Base-by-base conservation (phyloP, 2,113 vertebrate species). In the Amphiprion ocellaris region DNA sequence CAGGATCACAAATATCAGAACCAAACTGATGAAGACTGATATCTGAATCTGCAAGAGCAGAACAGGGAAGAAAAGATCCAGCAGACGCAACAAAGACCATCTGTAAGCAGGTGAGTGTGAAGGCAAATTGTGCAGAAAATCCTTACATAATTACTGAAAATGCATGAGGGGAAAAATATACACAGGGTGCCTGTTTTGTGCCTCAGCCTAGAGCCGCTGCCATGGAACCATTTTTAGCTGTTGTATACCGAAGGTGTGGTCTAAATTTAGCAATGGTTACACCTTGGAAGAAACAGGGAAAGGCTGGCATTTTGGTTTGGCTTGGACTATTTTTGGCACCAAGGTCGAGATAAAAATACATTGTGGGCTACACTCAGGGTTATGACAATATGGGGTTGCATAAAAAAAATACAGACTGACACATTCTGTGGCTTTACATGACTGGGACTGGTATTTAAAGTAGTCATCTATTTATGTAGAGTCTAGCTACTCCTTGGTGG, bases 181-280 rank as follows among this genome's bases (percentile, higher is more conserved):
- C 60, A 82, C 41, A 53, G 54, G 16, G 17, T 46, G 68, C 7
- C 69, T 83, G 15, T 63, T 63, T 60, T 84, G 75, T 70, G 69
- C 69, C 28, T 50, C 28, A 66, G 61, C 60, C 41, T 41, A 16
- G 77, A 69, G 63, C 76, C 69, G 72, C 64, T n/a, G 64, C 63
- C 9, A 9, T 71, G 60, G 56, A 74, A 26, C 66, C 86, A 75
- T 77, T 85, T 92, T 77, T 75, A 86, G 90, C 61, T 1, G 4
- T 11, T 84, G 88, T 88, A 73, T 81, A 68, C 81, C 9, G 26
- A 88, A 91, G 90, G 88, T 92, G 88, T 71, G 76, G 79, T 85
- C 88, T 92, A 94, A 79, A 92, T 92, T 87, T 92, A 93, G 91
- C 79, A 30, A 17, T 61, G 85, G 74, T 73, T 90, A 74, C 88